phyloP scores from a whole-genome alignment of 2,888 invertebrate species.

The Stenchaetothrips biformis region DNA sequence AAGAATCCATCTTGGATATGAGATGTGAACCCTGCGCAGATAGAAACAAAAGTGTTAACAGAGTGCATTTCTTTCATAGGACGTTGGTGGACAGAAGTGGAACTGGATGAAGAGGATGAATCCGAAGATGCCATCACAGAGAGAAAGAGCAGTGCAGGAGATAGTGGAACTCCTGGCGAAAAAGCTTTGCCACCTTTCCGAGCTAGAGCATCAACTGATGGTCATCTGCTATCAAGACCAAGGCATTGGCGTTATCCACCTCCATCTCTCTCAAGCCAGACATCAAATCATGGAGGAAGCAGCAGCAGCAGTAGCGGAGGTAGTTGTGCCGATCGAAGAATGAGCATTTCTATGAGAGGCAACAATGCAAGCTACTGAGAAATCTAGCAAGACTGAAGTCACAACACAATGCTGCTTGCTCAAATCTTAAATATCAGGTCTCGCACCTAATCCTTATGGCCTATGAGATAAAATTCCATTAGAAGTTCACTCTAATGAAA shows the following conservation, averaged over 20 bases:
- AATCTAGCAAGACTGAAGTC: neutral
- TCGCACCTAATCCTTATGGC: no score
- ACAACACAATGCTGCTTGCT: no score
- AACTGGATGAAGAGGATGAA: constrained; percentile 55
- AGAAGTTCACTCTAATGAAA: no score
- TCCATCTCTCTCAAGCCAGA: neutral
- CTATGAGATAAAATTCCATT: no score
- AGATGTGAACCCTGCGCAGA: neutral
- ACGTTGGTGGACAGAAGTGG: constrained; percentile 59
- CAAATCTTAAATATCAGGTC: no score
- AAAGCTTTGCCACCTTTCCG: constrained; percentile 58
- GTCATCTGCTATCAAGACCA: constrained; percentile 56
- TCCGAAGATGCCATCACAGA: neutral
- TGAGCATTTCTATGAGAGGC: constrained; percentile 74
- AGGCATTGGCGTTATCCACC: constrained; percentile 3
- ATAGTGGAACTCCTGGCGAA: constrained; percentile 42
- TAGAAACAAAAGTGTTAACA: neutral
- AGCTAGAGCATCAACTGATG: constrained; percentile 70
- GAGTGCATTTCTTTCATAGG: constrained; percentile 43
- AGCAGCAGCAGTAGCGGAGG: constrained; percentile 3
- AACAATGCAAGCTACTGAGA: constrained; percentile 53
- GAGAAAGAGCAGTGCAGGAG: constrained; percentile 45
- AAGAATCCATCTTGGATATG: neutral
- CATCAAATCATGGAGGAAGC: constrained; percentile 5
- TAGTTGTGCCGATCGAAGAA: constrained; percentile 55